Conservation (phyloP, 1,140 invertebrate genomes). For the Luehdorfia chinensis region DNA sequence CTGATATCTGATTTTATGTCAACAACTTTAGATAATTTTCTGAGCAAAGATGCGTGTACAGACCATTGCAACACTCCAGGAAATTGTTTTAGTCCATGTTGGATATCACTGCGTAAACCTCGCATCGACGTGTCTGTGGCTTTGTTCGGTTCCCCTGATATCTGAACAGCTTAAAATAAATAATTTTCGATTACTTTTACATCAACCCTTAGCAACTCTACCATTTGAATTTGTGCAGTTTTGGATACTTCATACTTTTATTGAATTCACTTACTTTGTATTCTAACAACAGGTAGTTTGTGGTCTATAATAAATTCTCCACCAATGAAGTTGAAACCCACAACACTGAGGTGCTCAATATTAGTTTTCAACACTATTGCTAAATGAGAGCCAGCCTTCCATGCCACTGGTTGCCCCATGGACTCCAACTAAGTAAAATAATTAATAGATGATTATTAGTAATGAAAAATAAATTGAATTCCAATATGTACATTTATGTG, state of each 20-base stretch:
- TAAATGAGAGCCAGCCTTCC: slow-evolving; percentile 65
- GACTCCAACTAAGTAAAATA: slow-evolving; percentile 61
- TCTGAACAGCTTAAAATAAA: slow-evolving; percentile 59
- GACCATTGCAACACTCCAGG: slow-evolving; percentile 57
- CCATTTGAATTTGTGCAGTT: no score
- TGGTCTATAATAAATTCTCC: slow-evolving; percentile 67
- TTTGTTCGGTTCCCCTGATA: slow-evolving; percentile 66
- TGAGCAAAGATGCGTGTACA: slow-evolving; percentile 57
- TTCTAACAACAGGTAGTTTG: slow-evolving; percentile 62
- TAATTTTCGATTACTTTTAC: slow-evolving; percentile 6
- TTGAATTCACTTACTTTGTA: slow-evolving; percentile 49
- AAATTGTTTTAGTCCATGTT: slow-evolving; percentile 43
- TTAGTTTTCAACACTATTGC: slow-evolving; percentile 65
- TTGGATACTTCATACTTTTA: no score
- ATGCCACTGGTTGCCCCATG: slow-evolving; percentile 65
- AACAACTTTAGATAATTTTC: slow-evolving; percentile 65
- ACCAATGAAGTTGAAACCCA: slow-evolving; percentile 62
- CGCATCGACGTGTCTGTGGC: slow-evolving; percentile 65
- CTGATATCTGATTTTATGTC: slow-evolving; percentile 61
- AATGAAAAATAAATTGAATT: no score
- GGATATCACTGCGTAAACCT: slow-evolving; percentile 57
- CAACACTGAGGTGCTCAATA: slow-evolving; percentile 58
- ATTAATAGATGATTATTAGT: no score
- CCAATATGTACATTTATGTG: no score
- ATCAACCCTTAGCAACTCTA: no score